Evolutionary conservation across 2,113 vertebrate genomes (phyloP).

Genomic region (Ciconia stormi): DNA sequence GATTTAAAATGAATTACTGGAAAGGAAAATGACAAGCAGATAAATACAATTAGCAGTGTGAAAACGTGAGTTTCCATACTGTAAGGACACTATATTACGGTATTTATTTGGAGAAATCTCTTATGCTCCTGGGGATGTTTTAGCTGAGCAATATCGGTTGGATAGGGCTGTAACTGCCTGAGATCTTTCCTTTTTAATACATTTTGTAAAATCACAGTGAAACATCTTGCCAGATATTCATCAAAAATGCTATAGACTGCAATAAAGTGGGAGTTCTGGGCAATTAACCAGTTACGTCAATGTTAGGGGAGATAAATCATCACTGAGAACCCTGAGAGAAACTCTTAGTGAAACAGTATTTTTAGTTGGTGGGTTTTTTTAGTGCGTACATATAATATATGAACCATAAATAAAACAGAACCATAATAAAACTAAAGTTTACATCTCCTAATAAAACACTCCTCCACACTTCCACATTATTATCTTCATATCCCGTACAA

Average conservation of each 20-base stretch:
- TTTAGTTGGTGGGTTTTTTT: background rate
- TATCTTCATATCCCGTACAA: background rate
- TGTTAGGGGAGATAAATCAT: background rate
- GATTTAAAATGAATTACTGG: background rate
- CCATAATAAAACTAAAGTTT: background rate
- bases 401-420: background rate
- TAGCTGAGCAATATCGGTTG: background rate
- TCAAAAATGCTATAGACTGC: background rate
- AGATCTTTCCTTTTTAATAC: background rate
- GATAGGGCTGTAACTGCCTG: background rate
- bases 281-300: background rate
- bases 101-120: background rate
- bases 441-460: background rate
- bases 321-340: background rate
- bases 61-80: background rate
- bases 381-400: background rate
- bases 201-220: background rate
- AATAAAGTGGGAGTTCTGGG: conserved; percentile 11
- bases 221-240: background rate
- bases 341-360: background rate
- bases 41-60: background rate
- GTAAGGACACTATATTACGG: rapidly evolving
- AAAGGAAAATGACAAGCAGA: background rate
- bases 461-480: background rate
- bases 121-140: background rate